A percentile compares a stretch with the other conserved stretches of the same genome.
Conservation (phyloP, 1,140 invertebrate species). For the honey bee (Apis mellifera) region DNA sequence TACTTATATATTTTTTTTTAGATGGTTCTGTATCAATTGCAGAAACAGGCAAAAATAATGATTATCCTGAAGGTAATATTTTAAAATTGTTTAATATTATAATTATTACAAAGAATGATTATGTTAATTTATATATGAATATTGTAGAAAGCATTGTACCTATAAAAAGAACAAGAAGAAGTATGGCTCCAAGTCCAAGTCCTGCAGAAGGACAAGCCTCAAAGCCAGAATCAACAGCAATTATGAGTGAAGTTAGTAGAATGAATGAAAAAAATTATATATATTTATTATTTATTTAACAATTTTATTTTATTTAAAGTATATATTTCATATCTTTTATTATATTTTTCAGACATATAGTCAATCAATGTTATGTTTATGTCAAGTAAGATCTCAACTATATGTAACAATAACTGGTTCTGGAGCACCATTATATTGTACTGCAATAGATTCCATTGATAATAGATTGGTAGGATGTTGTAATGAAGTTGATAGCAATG, state of each 20-base stretch:
- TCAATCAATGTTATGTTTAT: slow-evolving; percentile 78
- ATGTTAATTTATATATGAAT: slow-evolving; percentile 14
- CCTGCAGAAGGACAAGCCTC: slow-evolving; percentile 79
- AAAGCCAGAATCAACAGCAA: slow-evolving; percentile 80
- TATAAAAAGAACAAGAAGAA: slow-evolving; percentile 74
- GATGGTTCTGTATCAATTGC: slow-evolving; percentile 58
- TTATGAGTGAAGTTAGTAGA: slow-evolving; percentile 76
- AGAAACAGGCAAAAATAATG: slow-evolving; percentile 66
- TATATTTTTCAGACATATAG: slow-evolving; percentile 70
- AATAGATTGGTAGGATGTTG: slow-evolving; percentile 90
- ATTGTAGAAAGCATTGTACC: slow-evolving; percentile 66
- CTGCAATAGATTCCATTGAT: slow-evolving; percentile 91
- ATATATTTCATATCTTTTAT: slow-evolving; percentile 1
- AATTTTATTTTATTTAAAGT: neutral
- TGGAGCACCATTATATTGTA: slow-evolving; percentile 82
- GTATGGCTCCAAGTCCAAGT: slow-evolving; percentile 78
- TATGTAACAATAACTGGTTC: slow-evolving; percentile 79
- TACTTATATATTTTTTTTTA: slow-evolving; percentile 23
- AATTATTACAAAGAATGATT: neutral
- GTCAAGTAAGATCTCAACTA: slow-evolving; percentile 78
- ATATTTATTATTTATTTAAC: neutral
- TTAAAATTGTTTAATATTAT: neutral
- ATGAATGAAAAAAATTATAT: slow-evolving; percentile 43
- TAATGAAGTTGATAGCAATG: slow-evolving; percentile 85
- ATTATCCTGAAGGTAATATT: slow-evolving; percentile 74